Percentiles rank a stretch among this genome's conserved stretches.
Conservation (phyloP, 2,113 vertebrate species). For the Hemiprocne comata region DNA sequence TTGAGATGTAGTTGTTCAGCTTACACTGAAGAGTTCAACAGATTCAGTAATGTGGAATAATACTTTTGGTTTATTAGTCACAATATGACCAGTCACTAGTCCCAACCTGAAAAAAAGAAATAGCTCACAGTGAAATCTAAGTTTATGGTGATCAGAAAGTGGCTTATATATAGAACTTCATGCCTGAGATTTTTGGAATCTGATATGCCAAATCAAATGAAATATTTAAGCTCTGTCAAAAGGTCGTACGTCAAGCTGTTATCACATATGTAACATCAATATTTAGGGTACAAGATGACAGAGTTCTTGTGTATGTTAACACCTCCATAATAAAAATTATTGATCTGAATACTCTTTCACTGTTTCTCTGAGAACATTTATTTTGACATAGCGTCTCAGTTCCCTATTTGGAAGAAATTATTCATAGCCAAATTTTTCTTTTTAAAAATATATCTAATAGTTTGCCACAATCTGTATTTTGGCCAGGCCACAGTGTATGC, state of each 20-base stretch:
- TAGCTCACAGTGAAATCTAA: neutral
- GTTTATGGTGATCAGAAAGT: neutral
- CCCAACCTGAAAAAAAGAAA: neutral
- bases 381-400: neutral
- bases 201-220: neutral
- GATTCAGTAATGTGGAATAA: slow-evolving; percentile 30
- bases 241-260: neutral
- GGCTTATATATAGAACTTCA: neutral
- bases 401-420: neutral
- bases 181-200: neutral
- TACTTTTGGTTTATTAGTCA: neutral
- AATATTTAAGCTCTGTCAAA: neutral
- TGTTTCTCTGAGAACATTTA: neutral
- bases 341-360: neutral
- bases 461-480: neutral
- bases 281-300: neutral
- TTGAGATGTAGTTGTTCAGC: neutral
- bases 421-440: neutral
- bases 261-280: neutral
- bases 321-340: neutral
- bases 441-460: neutral
- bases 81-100: neutral
- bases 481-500: neutral
- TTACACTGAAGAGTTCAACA: neutral
- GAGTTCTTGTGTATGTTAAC: neutral